Conservation (phyloP, 2,797 vertebrate genomes). For the Pagetopsis macropterus region DNA sequence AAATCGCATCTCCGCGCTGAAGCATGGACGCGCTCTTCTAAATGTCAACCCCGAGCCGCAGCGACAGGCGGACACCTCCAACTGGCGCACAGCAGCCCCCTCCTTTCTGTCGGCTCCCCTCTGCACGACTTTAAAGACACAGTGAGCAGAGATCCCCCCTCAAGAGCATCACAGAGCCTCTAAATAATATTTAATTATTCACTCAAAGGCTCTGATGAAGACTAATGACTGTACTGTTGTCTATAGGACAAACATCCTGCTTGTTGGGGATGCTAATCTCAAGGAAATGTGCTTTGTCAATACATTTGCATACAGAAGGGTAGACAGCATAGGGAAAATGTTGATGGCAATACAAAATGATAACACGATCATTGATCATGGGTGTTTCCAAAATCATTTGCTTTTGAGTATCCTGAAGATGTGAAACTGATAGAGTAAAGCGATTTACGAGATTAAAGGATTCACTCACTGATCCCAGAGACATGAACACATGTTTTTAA, state of each 20-base stretch:
- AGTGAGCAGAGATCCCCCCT: slow-evolving; percentile 60
- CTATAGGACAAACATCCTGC: slow-evolving; percentile 9
- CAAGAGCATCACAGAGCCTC: slow-evolving; percentile 45
- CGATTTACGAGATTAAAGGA: neutral
- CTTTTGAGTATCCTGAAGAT: neutral
- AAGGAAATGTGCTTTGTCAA: slow-evolving; percentile 7
- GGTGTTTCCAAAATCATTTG: neutral
- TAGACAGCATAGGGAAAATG: slow-evolving; percentile 11
- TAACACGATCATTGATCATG: neutral
- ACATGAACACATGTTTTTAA: slow-evolving; percentile 22
- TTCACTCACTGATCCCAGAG: neutral
- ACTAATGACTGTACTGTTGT: slow-evolving; percentile 18
- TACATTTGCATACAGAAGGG: slow-evolving; percentile 28
- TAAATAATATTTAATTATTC: slow-evolving; percentile 54
- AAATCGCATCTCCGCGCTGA: slow-evolving; percentile 49
- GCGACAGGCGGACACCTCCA: slow-evolving; percentile 77
- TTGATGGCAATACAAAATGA: slow-evolving; percentile 20
- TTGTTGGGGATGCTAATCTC: slow-evolving; percentile 1
- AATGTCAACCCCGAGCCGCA: slow-evolving; percentile 70
- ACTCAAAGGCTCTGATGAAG: slow-evolving; percentile 42
- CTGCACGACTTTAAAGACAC: slow-evolving; percentile 83
- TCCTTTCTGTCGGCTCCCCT: slow-evolving; percentile 76
- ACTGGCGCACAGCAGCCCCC: slow-evolving; percentile 79
- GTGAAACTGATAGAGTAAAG: slow-evolving; percentile 3
- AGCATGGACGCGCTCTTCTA: slow-evolving; percentile 73